Conservation (phyloP, 2,797 vertebrate genomes). For the Falco columbarius region DNA sequence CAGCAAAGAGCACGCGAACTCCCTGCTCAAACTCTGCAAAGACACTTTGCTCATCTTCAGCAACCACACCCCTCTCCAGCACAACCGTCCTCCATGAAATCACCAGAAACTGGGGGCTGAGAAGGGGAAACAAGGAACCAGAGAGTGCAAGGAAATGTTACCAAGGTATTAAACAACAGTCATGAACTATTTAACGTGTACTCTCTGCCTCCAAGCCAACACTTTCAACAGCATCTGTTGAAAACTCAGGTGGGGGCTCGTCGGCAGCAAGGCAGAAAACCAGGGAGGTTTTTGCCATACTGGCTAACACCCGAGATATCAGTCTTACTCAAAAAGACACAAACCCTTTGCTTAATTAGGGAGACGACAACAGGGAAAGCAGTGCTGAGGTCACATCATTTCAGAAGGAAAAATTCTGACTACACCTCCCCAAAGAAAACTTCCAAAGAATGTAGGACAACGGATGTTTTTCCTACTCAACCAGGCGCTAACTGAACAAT, state of each 20-base stretch:
- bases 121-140: background rate
- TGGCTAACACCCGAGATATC: background rate
- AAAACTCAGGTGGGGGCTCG: background rate
- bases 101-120: background rate
- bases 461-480: background rate
- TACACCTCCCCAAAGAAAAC: background rate
- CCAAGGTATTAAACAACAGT: background rate
- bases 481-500: accelerated
- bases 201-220: background rate
- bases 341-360: background rate
- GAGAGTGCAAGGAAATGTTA: background rate
- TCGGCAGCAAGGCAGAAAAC: background rate
- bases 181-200: background rate
- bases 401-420: background rate
- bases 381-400: background rate
- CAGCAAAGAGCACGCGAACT: accelerated
- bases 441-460: background rate
- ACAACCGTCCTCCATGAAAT: background rate
- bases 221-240: background rate
- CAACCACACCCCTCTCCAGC: background rate
- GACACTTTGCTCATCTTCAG: too few relatives aligned
- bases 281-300: background rate
- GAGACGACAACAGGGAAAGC: background rate
- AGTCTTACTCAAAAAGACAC: background rate
- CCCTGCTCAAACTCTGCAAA: accelerated